A percentile compares a stretch with the other conserved stretches of the same genome.
Conservation (phyloP, 2,113 vertebrate species). For the Hemicordylus capensis region DNA sequence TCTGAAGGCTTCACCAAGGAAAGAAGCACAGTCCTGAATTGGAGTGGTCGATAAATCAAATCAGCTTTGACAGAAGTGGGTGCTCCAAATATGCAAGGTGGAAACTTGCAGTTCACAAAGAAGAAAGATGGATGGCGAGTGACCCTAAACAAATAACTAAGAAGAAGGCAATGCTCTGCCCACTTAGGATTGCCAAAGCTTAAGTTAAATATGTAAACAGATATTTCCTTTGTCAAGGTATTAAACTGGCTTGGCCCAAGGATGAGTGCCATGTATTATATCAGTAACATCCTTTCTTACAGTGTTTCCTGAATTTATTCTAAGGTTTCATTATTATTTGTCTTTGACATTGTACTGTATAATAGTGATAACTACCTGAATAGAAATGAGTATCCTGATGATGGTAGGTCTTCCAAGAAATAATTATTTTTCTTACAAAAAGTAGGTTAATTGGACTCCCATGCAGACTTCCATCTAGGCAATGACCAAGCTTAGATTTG, state of each 20-base stretch:
- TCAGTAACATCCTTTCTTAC: background rate
- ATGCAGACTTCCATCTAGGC: no score
- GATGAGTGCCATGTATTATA: background rate
- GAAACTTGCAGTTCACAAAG: conserved; percentile 29
- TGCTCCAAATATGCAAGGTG: conserved; percentile 21
- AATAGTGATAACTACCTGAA: background rate
- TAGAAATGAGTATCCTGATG: conserved; percentile 4
- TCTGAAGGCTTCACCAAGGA: conserved; percentile 35
- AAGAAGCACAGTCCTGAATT: conserved; percentile 40
- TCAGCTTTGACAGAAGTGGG: conserved; percentile 49
- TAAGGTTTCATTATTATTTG: background rate
- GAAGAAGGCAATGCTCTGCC: background rate
- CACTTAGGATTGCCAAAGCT: accelerated
- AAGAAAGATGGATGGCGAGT: conserved; percentile 36
- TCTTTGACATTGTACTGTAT: background rate
- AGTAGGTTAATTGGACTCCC: no score
- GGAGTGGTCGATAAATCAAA: conserved; percentile 63
- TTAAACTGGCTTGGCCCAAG: background rate
- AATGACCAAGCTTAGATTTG: no score
- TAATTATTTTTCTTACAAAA: no score
- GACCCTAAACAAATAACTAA: conserved; percentile 40
- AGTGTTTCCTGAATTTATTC: conserved; percentile 22
- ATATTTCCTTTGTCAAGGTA: conserved; percentile 22
- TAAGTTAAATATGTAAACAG: conserved; percentile 19
- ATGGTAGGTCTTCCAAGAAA: no score